phyloP scores from a whole-genome alignment of 1,140 invertebrate genomes.

The Hydropsyche tenuis region DNA sequence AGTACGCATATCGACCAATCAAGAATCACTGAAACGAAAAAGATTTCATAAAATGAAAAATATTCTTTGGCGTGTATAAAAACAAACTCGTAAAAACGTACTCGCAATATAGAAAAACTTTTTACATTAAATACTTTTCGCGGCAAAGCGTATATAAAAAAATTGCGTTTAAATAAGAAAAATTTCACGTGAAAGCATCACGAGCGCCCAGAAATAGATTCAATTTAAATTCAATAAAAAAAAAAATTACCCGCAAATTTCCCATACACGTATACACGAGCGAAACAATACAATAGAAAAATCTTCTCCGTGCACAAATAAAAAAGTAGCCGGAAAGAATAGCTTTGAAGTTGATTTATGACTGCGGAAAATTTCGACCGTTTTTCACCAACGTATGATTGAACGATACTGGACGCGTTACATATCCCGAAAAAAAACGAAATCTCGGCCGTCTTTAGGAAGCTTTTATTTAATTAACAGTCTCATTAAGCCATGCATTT shows the following conservation, averaged over 20 bases:
- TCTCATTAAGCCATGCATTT: neutral
- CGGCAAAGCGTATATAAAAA: neutral
- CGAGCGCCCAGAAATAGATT: neutral
- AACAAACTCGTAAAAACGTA: conserved; percentile 14
- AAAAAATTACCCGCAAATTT: too few relatives aligned
- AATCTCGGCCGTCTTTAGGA: neutral
- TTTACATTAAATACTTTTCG: conserved; percentile 20
- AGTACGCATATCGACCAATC: neutral
- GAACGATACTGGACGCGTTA: neutral
- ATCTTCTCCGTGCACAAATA: neutral
- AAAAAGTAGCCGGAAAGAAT: neutral
- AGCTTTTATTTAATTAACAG: neutral
- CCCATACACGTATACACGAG: too few relatives aligned
- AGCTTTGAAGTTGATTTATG: conserved; percentile 8
- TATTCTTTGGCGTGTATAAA: conserved; percentile 1
- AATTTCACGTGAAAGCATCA: neutral
- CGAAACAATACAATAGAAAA: too few relatives aligned
- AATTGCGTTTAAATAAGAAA: neutral
- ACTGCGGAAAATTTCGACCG: conserved; percentile 7
- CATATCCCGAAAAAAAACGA: too few relatives aligned
- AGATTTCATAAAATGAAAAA: conserved; percentile 2
- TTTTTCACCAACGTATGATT: neutral
- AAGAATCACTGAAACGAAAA: conserved; percentile 15
- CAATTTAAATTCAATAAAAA: neutral
- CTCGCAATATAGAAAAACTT: neutral